A percentile compares a stretch with the other conserved stretches of the same genome.
Conservation (phyloP, 1,140 invertebrate genomes). For the Drosophila teissieri region DNA sequence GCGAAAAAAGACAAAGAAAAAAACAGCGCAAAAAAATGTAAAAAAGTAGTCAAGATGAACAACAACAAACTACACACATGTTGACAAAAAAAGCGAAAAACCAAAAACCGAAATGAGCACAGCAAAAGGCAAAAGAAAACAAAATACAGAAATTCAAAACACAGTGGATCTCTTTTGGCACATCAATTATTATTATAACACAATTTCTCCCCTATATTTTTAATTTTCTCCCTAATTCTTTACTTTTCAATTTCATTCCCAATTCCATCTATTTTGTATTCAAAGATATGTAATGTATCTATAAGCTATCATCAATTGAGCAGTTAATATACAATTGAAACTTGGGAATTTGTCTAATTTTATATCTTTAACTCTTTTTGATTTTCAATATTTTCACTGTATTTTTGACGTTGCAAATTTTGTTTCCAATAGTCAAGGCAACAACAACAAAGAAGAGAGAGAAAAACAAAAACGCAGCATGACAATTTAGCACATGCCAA, state of each 20-base stretch:
- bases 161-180: slow-evolving; percentile 3
- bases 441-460: slow-evolving; percentile 25
- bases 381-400: not conserved
- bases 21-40: slow-evolving; percentile 4
- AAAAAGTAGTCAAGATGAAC: slow-evolving; percentile 14
- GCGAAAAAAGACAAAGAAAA: slow-evolving; percentile 40
- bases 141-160: slow-evolving; percentile 14
- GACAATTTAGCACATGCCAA: slow-evolving; percentile 76
- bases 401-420: slow-evolving; percentile 21
- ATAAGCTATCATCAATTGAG: too few species aligned
- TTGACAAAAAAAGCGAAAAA: slow-evolving; percentile 44
- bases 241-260: too few species aligned
- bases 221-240: too few species aligned
- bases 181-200: too few species aligned
- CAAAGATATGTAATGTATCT: too few species aligned
- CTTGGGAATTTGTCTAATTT: too few species aligned
- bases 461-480: slow-evolving; percentile 42
- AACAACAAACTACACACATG: slow-evolving; percentile 41
- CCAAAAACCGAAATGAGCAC: slow-evolving; percentile 53
- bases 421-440: slow-evolving; percentile 48
- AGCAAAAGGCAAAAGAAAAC: slow-evolving; percentile 47
- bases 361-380: not conserved
- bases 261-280: too few species aligned
- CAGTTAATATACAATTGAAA: too few species aligned
- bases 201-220: too few species aligned